Evolutionary conservation across 2,797 vertebrate species (phyloP).

Genomic region (Columba guinea): DNA sequence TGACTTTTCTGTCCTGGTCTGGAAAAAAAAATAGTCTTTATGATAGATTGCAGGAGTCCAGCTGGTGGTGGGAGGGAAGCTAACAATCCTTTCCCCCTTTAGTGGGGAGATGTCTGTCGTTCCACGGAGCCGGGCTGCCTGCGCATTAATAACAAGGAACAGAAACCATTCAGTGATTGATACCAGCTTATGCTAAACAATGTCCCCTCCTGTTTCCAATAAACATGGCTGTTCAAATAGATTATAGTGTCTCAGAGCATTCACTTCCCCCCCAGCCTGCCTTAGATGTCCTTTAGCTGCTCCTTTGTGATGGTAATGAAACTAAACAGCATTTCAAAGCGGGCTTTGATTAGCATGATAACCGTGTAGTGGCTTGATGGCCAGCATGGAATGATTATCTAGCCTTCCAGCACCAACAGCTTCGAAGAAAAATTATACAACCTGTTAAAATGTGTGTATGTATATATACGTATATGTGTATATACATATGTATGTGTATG

Average conservation of each 20-base stretch:
- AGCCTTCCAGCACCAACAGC: conserved; percentile 19
- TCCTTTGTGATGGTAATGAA: conserved; percentile 66
- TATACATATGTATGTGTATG: background rate
- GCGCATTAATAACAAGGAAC: conserved; percentile 16
- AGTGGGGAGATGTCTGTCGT: background rate
- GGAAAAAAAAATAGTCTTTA: background rate
- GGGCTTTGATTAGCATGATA: conserved; percentile 63
- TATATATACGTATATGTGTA: background rate
- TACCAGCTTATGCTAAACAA: conserved; percentile 53
- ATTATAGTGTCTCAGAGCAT: conserved; percentile 52
- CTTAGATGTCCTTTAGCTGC: conserved; percentile 55
- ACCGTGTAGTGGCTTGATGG: conserved; percentile 32
- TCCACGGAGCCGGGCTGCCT: background rate
- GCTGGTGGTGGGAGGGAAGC: background rate
- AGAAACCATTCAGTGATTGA: conserved; percentile 33
- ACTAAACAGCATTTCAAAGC: conserved; percentile 59
- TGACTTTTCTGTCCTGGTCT: background rate
- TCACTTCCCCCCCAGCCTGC: background rate
- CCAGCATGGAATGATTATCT: conserved; percentile 16
- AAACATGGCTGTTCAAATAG: conserved; percentile 57
- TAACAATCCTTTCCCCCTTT: background rate
- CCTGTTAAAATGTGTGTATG: background rate
- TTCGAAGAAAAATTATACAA: background rate
- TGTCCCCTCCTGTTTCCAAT: conserved; percentile 50
- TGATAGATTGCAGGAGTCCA: background rate